Percentiles rank a stretch among this genome's conserved stretches.
These are phyloP conservation scores for Sylvietta virens DNA, from an alignment of 2,113 vertebrate species.

Conservation along the genomic window DNA sequence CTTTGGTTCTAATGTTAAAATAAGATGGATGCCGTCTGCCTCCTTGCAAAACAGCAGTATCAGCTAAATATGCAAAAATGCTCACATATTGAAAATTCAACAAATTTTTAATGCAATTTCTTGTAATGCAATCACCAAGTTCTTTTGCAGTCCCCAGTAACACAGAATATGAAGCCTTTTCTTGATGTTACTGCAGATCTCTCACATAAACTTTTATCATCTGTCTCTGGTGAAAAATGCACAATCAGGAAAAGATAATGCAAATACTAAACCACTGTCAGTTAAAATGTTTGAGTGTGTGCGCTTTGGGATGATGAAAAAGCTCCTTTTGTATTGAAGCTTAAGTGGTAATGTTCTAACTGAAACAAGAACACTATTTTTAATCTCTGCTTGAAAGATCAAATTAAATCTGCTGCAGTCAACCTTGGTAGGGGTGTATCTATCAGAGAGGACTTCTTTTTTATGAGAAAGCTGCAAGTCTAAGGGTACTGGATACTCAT, in stretches of 20 bases:
- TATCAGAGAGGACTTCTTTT: background rate
- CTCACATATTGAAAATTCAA: background rate
- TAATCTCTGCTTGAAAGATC: slow-evolving; percentile 63
- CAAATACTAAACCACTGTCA: slow-evolving; percentile 49
- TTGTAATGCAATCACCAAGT: background rate
- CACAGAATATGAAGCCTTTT: background rate
- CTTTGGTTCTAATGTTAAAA: background rate
- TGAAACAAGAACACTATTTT: slow-evolving; percentile 62
- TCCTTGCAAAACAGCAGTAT: background rate
- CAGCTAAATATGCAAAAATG: background rate
- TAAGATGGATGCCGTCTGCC: background rate
- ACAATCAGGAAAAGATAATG: slow-evolving; percentile 46
- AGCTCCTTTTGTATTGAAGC: slow-evolving; percentile 41
- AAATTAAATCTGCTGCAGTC: slow-evolving; percentile 60
- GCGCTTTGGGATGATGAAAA: slow-evolving; percentile 34
- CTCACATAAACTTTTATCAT: slow-evolving; percentile 30
- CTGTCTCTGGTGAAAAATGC: slow-evolving; percentile 39
- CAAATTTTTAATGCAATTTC: background rate
- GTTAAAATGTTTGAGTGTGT: slow-evolving; percentile 14
- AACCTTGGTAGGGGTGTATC: slow-evolving; percentile 19
- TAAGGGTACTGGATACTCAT: slow-evolving; percentile 10
- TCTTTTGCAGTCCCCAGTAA: background rate
- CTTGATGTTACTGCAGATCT: background rate
- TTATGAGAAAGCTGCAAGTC: background rate
- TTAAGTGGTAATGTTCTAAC: slow-evolving; percentile 52